Evolutionary conservation across 1,140 invertebrate genomes (phyloP), one percentile per base, ranked within the genome.

Genomic region (Drosophila rhopaloa): DNA sequence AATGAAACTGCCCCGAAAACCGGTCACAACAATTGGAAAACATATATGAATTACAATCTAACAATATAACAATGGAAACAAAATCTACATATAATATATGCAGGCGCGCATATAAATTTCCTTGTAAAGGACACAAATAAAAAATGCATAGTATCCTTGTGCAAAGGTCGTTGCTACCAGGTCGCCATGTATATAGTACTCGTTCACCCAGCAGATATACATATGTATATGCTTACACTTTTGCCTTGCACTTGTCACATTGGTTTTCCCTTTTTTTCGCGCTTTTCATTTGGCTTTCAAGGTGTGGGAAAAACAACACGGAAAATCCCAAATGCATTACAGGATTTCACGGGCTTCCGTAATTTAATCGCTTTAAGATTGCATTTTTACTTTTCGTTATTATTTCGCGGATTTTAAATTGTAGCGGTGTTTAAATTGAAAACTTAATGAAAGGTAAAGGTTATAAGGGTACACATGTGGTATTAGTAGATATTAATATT

Each of bases 241-340:
- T 82, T 82, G 82, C 80, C 82, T 82, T 82, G 76, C 80, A 82
- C 80, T 82, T 82, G 81, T 78, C 80, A 79, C 80, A 83, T 59
- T 66, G 59, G 75, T 75, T 70, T 68, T 70, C 38, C 50, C 43
- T 16, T 46, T 60, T 63, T 61, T 60, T 65, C 68, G 57, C 50
- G 59, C 43, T 62, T 79, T 79, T 74, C 70, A 82, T 82, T 73
- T 51, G 57, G 70, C 58, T 79, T 84, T 71, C 59, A 76, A 72
- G 59, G 19, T 47, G 50, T 37, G 53, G 58, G 38, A 43, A 44
- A 54, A 75, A 61, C 53, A 60, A 68, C 53, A 55, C 41, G 37
- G 43, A 16, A 68, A 78, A 73, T 77, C 75, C 48, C 56, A 74
- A 59, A 57, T 62, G 46, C 53, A 62, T 57, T 37, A 16, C 32